Base-by-base conservation (phyloP, 2,888 invertebrate species). In the Biston betularia region DNA sequence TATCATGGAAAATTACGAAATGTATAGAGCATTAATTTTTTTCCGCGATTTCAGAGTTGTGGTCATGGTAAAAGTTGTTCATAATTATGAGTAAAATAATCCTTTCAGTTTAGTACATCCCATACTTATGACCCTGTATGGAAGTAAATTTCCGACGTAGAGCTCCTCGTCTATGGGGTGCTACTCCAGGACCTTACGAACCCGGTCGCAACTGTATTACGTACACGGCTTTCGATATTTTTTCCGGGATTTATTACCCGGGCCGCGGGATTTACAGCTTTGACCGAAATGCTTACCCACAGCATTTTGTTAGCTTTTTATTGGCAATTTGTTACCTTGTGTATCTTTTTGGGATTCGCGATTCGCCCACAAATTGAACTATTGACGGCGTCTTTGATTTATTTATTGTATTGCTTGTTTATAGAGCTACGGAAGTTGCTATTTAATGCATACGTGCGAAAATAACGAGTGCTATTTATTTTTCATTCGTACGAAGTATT, bases 221-320 rank as follows among this genome's bases (percentile, higher is more conserved):
- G 24, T 24, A 24, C 86, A 86, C 81, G 75, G 86, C 85, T 88
- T 89, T 84, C 87, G 88, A 91, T 90, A 90, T 90, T 89, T 90
- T 86, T 88, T 83, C 80, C 78, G 75, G 83, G 86, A 92, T 92
- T 92, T 92, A 91, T 90, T 80, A 82, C 83, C 77, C 75, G 69
- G 80, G 81, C 78, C 82, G 76, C 75, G 85, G 89, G 90, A 92
- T 92, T 92, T 91, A 92, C 91, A 90, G 87, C 90, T 89, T 89
- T 88, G 89, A 89, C 90, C 91, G 87, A 86, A 90, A 89, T 88
- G 89, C 88, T 89, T 88, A 89, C 89, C 89, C 88, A 82, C 86
- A 87, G 83, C 87, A 88, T 90, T 90, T 90, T 89, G 90, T 90
- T 90, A 90, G 89, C 87, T 89, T 90, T 92, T 92, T 91, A 92